Conservation (phyloP, 1,140 invertebrate genomes). For the Lepidotrigona ventralis region DNA sequence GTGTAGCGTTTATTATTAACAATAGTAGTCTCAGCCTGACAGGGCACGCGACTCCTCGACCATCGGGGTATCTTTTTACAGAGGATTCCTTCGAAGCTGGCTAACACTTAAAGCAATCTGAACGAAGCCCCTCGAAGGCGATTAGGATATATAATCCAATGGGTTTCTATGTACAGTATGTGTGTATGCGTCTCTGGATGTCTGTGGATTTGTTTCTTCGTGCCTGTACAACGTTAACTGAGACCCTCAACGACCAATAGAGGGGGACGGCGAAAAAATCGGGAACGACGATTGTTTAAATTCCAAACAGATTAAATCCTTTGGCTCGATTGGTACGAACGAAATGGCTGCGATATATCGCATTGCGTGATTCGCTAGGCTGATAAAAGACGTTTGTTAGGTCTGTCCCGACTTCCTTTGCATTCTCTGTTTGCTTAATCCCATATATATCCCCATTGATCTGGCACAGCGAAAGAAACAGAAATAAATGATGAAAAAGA, state of each 20-base stretch:
- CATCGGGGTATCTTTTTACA: constrained; percentile 43
- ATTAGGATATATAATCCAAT: constrained; percentile 26
- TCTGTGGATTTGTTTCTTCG: constrained; percentile 1
- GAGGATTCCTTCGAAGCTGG: constrained; percentile 61
- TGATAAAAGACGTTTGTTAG: background rate
- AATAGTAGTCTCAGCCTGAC: background rate
- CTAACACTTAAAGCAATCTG: constrained; percentile 70
- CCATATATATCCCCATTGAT: background rate
- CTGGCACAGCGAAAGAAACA: background rate
- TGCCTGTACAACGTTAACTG: constrained; percentile 11
- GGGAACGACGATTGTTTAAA: background rate
- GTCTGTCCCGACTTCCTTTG: background rate
- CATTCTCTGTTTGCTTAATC: background rate
- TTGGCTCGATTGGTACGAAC: background rate
- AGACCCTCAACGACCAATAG: background rate
- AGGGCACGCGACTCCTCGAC: constrained; percentile 29
- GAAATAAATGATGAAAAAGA: background rate
- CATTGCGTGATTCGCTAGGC: too few species aligned
- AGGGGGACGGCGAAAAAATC: background rate
- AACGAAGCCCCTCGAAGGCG: constrained; percentile 52
- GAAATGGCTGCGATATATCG: too few species aligned
- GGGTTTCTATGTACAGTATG: constrained; percentile 42
- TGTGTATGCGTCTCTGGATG: constrained; percentile 15
- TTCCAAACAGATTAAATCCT: constrained; percentile 7
- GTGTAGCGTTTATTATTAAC: background rate